Percentiles rank a stretch among this genome's conserved stretches.
phyloP scores from a whole-genome alignment of 2,113 vertebrate genomes.

The Tupaia chinensis region DNA sequence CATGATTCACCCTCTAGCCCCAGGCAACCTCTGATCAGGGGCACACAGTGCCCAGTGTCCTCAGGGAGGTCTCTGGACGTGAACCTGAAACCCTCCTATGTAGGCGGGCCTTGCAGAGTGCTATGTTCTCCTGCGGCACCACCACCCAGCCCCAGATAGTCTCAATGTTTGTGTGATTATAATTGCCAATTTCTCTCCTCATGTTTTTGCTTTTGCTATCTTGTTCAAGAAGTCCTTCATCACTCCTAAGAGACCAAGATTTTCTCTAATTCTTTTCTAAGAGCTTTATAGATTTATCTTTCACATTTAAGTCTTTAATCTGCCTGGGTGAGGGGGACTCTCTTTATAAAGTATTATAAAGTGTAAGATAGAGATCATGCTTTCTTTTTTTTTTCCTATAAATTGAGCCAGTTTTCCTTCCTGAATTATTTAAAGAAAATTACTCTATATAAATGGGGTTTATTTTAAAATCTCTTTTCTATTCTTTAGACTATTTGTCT shows the following conservation, averaged over 20 bases:
- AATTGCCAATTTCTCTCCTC: not conserved
- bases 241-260: not conserved
- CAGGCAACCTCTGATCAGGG: too few species aligned
- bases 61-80: too few species aligned
- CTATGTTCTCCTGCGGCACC: too few species aligned
- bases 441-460: not conserved
- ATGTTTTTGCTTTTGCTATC: not conserved
- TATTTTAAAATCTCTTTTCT: not conserved
- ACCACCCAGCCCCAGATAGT: too few species aligned
- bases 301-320: not conserved
- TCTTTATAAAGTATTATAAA: not conserved
- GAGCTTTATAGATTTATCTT: constrained; percentile 10
- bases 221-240: not conserved
- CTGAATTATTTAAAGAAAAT: not conserved
- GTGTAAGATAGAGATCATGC: not conserved
- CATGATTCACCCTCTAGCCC: too few species aligned
- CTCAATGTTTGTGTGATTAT: constrained; percentile 9
- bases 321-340: not conserved
- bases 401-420: not conserved
- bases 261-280: constrained; percentile 18
- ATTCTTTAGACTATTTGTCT: not conserved
- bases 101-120: too few species aligned
- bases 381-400: not conserved
- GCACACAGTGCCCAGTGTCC: too few species aligned
- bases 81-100: too few species aligned